phyloP scores from a whole-genome alignment of 2,888 invertebrate genomes.

The Amiota minor region DNA sequence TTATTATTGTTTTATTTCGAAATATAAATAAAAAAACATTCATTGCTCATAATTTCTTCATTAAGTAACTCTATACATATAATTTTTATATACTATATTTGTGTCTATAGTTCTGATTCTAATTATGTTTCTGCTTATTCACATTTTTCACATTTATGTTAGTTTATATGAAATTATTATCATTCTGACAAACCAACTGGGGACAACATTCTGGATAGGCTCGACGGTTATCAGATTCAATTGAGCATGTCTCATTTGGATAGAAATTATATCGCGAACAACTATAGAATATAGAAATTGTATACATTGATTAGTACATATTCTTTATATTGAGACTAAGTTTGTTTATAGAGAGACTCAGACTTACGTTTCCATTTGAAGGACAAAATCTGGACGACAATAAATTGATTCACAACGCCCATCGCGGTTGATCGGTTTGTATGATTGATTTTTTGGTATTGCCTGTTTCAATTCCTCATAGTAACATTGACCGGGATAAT shows the following conservation, averaged over 20 bases:
- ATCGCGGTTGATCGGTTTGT: constrained; percentile 65
- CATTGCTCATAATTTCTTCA: too few species aligned
- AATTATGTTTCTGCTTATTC: too few species aligned
- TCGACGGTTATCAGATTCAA: constrained; percentile 62
- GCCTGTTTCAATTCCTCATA: constrained; percentile 65
- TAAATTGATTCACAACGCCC: constrained; percentile 62
- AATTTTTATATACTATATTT: too few species aligned
- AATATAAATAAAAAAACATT: too few species aligned
- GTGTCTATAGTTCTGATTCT: too few species aligned
- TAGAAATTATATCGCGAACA: constrained; percentile 65
- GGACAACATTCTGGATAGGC: constrained; percentile 66
- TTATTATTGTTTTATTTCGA: too few species aligned
- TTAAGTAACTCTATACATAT: too few species aligned
- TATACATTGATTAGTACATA: background rate
- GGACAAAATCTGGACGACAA: constrained; percentile 64
- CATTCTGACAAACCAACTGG: constrained; percentile 58
- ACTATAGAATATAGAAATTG: constrained; percentile 44
- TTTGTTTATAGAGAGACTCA: background rate
- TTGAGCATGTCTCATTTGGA: constrained; percentile 60
- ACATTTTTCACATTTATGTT: background rate
- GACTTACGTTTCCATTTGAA: constrained; percentile 63
- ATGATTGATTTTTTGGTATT: constrained; percentile 65
- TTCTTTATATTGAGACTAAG: background rate
- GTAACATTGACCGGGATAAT: constrained; percentile 67
- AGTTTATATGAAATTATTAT: constrained; percentile 61